A percentile compares a stretch with the other conserved stretches of the same genome.
phyloP scores from a whole-genome alignment of 1,140 invertebrate genomes.

The Drosophila arizonae region DNA sequence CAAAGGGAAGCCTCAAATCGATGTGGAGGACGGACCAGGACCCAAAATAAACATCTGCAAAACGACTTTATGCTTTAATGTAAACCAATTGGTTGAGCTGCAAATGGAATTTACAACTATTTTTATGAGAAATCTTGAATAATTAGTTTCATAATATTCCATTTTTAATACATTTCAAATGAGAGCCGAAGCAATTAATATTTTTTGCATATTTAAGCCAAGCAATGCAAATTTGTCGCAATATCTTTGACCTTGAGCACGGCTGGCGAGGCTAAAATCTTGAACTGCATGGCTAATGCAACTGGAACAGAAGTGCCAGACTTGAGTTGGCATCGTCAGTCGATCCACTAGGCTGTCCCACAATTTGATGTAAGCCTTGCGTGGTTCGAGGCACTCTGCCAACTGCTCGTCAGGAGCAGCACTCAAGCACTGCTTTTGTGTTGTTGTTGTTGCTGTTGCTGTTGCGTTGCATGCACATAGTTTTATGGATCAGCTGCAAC shows the following conservation, averaged over 20 bases:
- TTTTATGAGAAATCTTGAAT: too few relatives aligned
- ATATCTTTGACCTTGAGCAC: too few relatives aligned
- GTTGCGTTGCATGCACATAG: slow-evolving; percentile 65
- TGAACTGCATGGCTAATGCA: background rate
- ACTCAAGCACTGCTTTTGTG: slow-evolving; percentile 59
- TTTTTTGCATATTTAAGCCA: too few relatives aligned
- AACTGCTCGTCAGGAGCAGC: slow-evolving; percentile 60
- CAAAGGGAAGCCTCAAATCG: slow-evolving; percentile 23
- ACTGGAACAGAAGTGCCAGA: background rate
- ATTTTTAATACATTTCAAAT: too few relatives aligned
- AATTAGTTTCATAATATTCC: too few relatives aligned
- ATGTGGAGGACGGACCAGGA: slow-evolving; percentile 24
- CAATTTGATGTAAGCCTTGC: slow-evolving; percentile 45
- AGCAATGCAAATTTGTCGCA: too few relatives aligned
- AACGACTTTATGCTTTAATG: slow-evolving; percentile 31
- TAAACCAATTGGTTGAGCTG: slow-evolving; percentile 17
- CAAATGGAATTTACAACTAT: slow-evolving; percentile 20
- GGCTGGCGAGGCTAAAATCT: too few relatives aligned
- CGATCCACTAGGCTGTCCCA: slow-evolving; percentile 25
- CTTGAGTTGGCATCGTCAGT: background rate
- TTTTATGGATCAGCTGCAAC: slow-evolving; percentile 81
- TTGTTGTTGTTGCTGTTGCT: slow-evolving; percentile 33
- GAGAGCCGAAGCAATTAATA: too few relatives aligned
- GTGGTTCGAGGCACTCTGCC: slow-evolving; percentile 53
- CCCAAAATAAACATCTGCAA: slow-evolving; percentile 23